Evolutionary conservation across 2,888 invertebrate genomes (phyloP).

Genomic region (Pristionchus exspectatus): DNA sequence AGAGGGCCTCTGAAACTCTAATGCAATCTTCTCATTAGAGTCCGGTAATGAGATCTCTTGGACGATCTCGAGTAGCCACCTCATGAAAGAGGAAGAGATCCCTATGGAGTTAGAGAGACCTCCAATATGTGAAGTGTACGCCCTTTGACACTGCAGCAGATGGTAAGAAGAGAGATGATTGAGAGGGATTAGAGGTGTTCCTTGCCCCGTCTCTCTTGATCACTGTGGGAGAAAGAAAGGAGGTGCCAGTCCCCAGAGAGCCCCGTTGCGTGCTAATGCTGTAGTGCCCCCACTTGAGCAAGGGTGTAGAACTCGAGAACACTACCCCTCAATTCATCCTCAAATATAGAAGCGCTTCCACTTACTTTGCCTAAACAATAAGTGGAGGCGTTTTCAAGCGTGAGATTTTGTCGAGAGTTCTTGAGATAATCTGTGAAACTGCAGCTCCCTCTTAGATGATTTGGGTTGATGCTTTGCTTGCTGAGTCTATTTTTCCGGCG

Average conservation of each 20-base stretch:
- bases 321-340: neutral
- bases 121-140: neutral
- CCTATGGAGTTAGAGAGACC: neutral
- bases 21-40: constrained; percentile 44
- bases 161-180: constrained; percentile 9
- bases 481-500: constrained; percentile 30
- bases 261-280: constrained; percentile 37
- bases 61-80: constrained; percentile 16
- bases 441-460: neutral
- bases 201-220: constrained; percentile 7
- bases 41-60: constrained; percentile 36
- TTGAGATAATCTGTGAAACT: constrained; percentile 19
- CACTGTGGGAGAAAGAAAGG: neutral
- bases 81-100: constrained; percentile 11
- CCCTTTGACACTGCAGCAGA: constrained; percentile 16
- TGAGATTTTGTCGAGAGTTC: constrained; percentile 1
- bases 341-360: neutral
- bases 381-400: neutral
- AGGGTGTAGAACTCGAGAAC: constrained; percentile 41
- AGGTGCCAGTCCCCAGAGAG: constrained; percentile 17
- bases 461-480: constrained; percentile 2
- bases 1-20: constrained; percentile 34
- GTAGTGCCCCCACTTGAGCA: constrained; percentile 39
- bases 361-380: neutral
- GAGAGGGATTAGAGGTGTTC: constrained; percentile 29